These are phyloP conservation scores for Orgyia antiqua DNA, from an alignment of 2,888 invertebrate genomes.

Conservation along the genomic window DNA sequence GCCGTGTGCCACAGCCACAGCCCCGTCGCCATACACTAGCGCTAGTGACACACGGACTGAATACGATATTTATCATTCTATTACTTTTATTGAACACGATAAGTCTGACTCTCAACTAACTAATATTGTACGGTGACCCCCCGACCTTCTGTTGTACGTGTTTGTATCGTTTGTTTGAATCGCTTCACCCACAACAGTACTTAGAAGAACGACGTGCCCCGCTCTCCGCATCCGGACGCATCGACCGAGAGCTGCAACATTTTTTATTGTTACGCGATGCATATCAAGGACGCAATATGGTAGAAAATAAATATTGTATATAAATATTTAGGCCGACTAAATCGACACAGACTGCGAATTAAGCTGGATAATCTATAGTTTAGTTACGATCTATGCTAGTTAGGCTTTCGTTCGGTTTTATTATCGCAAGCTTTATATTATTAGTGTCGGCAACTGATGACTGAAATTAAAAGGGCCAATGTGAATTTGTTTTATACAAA, in stretches of 20 bases:
- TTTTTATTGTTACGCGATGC: slow-evolving; percentile 79
- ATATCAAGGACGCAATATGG: slow-evolving; percentile 78
- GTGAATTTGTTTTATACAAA: slow-evolving; percentile 53
- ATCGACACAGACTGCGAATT: slow-evolving; percentile 71
- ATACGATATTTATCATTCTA: slow-evolving; percentile 71
- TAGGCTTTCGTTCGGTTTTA: slow-evolving; percentile 69
- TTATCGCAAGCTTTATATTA: slow-evolving; percentile 71
- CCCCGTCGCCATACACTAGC: slow-evolving; percentile 92
- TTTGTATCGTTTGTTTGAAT: slow-evolving; percentile 65
- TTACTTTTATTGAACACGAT: slow-evolving; percentile 74
- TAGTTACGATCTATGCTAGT: slow-evolving; percentile 73
- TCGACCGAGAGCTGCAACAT: slow-evolving; percentile 67
- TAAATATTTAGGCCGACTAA: slow-evolving; percentile 66
- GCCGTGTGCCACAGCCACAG: slow-evolving; percentile 91
- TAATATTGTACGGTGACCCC: slow-evolving; percentile 59
- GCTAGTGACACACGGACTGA: slow-evolving; percentile 31
- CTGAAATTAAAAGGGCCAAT: slow-evolving; percentile 72
- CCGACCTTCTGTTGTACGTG: slow-evolving; percentile 64
- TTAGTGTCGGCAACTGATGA: slow-evolving; percentile 69
- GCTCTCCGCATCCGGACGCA: slow-evolving; percentile 51
- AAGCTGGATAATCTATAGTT: slow-evolving; percentile 71
- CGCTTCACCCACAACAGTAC: slow-evolving; percentile 71
- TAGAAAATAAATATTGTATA: slow-evolving; percentile 78
- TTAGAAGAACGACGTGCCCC: slow-evolving; percentile 51
- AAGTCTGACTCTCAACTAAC: slow-evolving; percentile 75